These are phyloP conservation scores for Schizopygopsis pylzovi DNA, from an alignment of 2,797 vertebrate species.

Conservation along the genomic window DNA sequence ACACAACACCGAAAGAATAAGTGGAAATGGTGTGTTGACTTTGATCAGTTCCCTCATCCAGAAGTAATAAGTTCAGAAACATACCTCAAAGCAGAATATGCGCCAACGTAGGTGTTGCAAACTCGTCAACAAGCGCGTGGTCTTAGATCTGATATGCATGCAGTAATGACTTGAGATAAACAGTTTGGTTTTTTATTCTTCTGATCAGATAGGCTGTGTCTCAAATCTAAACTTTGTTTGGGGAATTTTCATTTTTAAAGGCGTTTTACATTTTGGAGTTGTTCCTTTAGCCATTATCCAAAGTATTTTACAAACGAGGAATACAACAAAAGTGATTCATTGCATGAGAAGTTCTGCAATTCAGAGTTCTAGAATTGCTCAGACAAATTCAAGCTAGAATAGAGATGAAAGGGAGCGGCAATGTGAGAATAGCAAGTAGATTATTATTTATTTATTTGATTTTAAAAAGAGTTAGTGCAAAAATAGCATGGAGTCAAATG, in stretches of 20 bases:
- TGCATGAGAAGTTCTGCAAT: not conserved
- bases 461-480: not conserved
- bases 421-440: not conserved
- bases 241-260: not conserved
- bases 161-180: conserved; percentile 5
- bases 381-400: not conserved
- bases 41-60: conserved; percentile 39
- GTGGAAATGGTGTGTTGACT: conserved; percentile 22
- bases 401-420: not conserved
- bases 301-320: not conserved
- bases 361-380: not conserved
- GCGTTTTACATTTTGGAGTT: not conserved
- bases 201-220: not conserved
- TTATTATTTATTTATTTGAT: not conserved
- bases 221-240: not conserved
- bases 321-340: not conserved
- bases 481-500: not conserved
- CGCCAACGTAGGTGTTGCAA: conserved; percentile 15
- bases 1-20: not conserved
- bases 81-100: conserved; percentile 39
- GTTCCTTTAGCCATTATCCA: not conserved
- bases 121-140: conserved; percentile 31
- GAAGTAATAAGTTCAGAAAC: conserved; percentile 31
- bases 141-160: conserved; percentile 34
- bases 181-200: not conserved